Conservation (phyloP, 1,140 invertebrate genomes). For the Macrobrachium nipponense region DNA sequence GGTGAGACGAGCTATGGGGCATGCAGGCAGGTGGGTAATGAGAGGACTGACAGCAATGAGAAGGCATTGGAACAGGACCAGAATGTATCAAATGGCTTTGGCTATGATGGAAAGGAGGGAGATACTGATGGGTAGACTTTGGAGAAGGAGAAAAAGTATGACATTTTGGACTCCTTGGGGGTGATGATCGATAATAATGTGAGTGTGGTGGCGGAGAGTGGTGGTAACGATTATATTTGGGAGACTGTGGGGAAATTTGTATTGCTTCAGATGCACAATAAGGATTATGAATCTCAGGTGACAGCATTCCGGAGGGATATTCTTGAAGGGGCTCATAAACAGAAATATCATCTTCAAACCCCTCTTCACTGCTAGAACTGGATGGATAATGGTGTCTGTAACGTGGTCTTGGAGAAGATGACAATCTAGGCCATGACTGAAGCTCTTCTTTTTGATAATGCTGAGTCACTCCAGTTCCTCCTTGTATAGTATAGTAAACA, state of each 20-base stretch:
- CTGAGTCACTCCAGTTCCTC: slow-evolving; percentile 45
- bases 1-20: slow-evolving; percentile 40
- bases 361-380: slow-evolving; percentile 44
- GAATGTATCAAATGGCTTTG: not conserved
- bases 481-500: slow-evolving; percentile 58
- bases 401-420: not conserved
- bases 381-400: slow-evolving; percentile 19
- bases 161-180: slow-evolving; percentile 30
- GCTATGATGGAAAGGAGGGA: slow-evolving; percentile 17
- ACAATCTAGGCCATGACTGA: slow-evolving; percentile 21
- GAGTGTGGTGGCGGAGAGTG: slow-evolving; percentile 1
- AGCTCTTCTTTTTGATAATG: slow-evolving; percentile 45
- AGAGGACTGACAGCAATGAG: slow-evolving; percentile 31
- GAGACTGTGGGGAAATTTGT: slow-evolving; percentile 28
- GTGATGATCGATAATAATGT: slow-evolving; percentile 27
- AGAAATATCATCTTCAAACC: slow-evolving; percentile 35
- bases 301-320: slow-evolving; percentile 18
- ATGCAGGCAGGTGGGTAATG: slow-evolving; percentile 46
- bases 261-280: slow-evolving; percentile 28
- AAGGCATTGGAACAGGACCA: not conserved
- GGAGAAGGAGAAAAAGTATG: slow-evolving; percentile 25
- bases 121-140: slow-evolving; percentile 20
- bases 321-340: slow-evolving; percentile 48
- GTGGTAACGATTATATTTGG: slow-evolving; percentile 23
- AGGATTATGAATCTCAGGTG: slow-evolving; percentile 32